Evolutionary conservation across 2,888 invertebrate species (phyloP).

Genomic region (Nematopogon swammerdamellus): DNA sequence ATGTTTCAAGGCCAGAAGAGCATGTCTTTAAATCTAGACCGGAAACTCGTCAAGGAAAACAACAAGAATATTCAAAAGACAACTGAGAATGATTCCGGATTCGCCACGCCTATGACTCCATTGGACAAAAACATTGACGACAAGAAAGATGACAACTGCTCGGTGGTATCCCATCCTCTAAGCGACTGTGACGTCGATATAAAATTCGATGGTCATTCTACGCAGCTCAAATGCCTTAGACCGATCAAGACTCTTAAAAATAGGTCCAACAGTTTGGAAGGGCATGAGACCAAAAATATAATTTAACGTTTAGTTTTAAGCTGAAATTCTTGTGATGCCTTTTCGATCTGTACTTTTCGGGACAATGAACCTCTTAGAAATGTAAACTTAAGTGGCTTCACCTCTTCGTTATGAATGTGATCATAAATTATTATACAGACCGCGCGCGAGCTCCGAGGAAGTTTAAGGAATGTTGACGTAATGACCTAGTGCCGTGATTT

Average conservation of each 20-base stretch:
- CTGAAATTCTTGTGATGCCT: no score
- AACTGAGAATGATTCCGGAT: slow-evolving; percentile 53
- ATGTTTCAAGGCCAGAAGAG: slow-evolving; percentile 33
- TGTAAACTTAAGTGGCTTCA: no score
- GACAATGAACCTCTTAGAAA: no score
- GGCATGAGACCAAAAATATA: no score
- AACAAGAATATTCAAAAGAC: slow-evolving; percentile 13
- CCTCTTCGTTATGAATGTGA: no score
- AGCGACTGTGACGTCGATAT: slow-evolving; percentile 79
- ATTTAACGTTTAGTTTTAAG: no score
- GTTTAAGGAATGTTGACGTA: no score
- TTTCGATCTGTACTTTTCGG: no score
- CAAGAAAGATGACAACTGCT: slow-evolving; percentile 33
- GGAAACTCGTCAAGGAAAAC: slow-evolving; percentile 13
- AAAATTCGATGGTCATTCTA: slow-evolving; percentile 72
- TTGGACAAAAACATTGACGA: slow-evolving; percentile 18
- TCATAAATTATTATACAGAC: no score
- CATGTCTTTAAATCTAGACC: slow-evolving; percentile 36
- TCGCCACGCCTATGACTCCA: slow-evolving; percentile 62
- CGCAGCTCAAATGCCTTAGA: slow-evolving; percentile 72
- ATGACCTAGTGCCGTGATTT: no score
- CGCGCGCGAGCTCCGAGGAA: no score
- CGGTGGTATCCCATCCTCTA: slow-evolving; percentile 63
- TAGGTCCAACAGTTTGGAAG: no score
- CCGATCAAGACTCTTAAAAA: slow-evolving; percentile 27